Percentiles rank a stretch among this genome's conserved stretches.
Evolutionary conservation across 2,888 invertebrate species (phyloP).

Genomic region (Apantesis nais): DNA sequence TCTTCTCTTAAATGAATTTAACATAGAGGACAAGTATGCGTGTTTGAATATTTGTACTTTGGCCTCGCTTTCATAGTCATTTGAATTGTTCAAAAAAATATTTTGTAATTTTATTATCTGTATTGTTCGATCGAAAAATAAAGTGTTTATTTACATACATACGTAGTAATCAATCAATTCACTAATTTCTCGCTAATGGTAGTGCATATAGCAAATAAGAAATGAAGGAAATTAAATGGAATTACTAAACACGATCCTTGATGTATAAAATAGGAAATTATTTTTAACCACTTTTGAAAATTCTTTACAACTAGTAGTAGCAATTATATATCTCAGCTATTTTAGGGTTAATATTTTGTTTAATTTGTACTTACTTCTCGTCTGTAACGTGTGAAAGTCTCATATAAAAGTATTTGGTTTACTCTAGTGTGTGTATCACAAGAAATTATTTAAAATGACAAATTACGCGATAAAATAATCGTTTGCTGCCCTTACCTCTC

Average conservation of each 20-base stretch:
- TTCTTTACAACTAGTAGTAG: not conserved
- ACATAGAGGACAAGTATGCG: too few relatives aligned
- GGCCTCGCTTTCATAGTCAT: too few relatives aligned
- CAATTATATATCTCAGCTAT: too few relatives aligned
- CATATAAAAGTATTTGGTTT: not conserved
- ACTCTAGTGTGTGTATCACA: not conserved
- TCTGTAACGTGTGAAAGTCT: not conserved
- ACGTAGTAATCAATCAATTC: not conserved
- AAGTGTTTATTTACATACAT: not conserved
- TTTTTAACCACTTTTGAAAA: not conserved
- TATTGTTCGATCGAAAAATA: not conserved
- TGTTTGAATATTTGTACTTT: too few relatives aligned
- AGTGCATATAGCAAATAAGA: too few relatives aligned
- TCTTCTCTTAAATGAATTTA: too few relatives aligned
- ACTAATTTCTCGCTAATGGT: too few relatives aligned
- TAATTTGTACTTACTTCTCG: not conserved
- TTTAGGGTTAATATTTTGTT: not conserved
- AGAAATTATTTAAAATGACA: not conserved
- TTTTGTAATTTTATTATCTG: too few relatives aligned
- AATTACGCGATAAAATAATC: conserved; percentile 5
- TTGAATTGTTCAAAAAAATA: too few relatives aligned
- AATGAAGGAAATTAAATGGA: too few relatives aligned
- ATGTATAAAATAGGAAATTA: not conserved
- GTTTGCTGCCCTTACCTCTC: conserved; percentile 72
- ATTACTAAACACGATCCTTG: not conserved